phyloP scores from a whole-genome alignment of 2,113 vertebrate species.

The Planiliza haematocheilus region DNA sequence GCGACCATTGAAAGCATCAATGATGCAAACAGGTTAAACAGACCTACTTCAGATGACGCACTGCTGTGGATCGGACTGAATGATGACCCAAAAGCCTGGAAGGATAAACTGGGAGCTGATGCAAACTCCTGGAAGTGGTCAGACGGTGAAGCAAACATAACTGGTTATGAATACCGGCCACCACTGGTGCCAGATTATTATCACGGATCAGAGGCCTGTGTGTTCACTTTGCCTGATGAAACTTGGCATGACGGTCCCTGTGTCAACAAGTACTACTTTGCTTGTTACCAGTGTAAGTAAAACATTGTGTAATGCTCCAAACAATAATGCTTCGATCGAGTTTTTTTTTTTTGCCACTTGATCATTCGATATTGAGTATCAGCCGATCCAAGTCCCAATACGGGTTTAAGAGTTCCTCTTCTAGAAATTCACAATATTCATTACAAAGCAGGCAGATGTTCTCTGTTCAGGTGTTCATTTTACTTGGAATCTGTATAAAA shows the following conservation, averaged over 20 bases:
- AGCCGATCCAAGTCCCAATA: too few species aligned
- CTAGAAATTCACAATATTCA: too few species aligned
- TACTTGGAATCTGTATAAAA: too few species aligned
- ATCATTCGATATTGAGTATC: too few species aligned
- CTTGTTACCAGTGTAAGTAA: constrained; percentile 1
- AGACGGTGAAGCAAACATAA: background rate
- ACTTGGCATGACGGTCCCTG: accelerated
- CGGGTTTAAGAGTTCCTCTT: too few species aligned
- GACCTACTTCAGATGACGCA: background rate
- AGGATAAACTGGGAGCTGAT: background rate
- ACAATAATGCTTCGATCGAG: too few species aligned
- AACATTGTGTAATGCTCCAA: too few species aligned
- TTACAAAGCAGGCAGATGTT: too few species aligned
- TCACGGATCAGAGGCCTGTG: accelerated
- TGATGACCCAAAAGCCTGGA: constrained; percentile 16
- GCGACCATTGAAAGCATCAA: constrained; percentile 10
- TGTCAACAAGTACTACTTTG: accelerated
- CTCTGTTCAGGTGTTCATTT: too few species aligned
- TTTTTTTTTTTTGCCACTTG: too few species aligned
- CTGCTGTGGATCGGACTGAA: constrained; percentile 20
- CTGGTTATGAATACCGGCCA: constrained; percentile 1
- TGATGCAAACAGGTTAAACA: background rate
- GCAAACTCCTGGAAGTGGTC: constrained; percentile 49
- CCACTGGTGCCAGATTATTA: background rate
- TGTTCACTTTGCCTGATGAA: accelerated